A percentile compares a stretch with the other conserved stretches of the same genome.
Evolutionary conservation across 1,140 invertebrate species (phyloP).

Genomic region (Homalodisca vitripennis): DNA sequence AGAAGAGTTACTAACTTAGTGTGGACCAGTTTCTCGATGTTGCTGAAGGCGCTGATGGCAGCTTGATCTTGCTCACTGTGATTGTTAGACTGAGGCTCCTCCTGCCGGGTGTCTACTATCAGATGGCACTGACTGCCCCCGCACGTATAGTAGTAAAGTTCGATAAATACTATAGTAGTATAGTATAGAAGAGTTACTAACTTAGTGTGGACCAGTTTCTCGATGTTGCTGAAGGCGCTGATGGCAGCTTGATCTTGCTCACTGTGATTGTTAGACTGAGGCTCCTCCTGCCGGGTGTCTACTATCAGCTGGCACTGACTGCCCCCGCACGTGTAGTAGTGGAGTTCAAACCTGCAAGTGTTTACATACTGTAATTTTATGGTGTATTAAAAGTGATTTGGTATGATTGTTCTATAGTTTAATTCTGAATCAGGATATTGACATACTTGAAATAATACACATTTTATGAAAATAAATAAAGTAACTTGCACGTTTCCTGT

Average conservation of each 20-base stretch:
- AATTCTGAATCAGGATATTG: neutral
- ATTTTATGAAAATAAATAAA: constrained; percentile 4
- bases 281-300: neutral
- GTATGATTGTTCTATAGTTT: neutral
- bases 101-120: neutral
- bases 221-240: too few species aligned
- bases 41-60: too few species aligned
- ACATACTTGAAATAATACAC: neutral
- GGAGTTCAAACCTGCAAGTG: neutral
- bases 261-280: neutral
- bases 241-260: too few species aligned
- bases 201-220: neutral
- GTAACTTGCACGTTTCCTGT: neutral
- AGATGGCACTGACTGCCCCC: neutral
- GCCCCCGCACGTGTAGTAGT: neutral
- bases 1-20: neutral
- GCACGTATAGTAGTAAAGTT: neutral
- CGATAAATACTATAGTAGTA: neutral
- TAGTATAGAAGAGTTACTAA: neutral
- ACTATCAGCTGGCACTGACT: neutral
- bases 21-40: neutral
- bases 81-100: neutral
- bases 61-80: neutral
- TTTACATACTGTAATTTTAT: neutral
- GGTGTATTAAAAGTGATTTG: neutral